These are phyloP conservation scores for Corapipo altera DNA, from an alignment of 2,113 vertebrate genomes.

Conservation along the genomic window DNA sequence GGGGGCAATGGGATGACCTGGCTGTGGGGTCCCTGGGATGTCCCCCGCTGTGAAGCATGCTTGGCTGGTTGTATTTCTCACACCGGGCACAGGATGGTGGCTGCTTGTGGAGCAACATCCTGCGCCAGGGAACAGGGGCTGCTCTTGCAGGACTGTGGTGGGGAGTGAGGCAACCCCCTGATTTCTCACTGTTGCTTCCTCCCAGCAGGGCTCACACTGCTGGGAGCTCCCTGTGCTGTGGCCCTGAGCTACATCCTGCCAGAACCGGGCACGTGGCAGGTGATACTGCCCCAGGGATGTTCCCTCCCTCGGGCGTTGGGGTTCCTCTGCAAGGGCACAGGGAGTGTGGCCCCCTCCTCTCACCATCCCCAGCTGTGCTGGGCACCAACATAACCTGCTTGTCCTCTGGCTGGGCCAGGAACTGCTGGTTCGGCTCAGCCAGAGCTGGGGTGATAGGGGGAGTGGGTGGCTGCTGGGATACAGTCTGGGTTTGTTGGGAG, in stretches of 20 bases:
- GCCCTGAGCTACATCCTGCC: background rate
- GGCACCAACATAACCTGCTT: background rate
- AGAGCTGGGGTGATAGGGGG: background rate
- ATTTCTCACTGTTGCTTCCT: background rate
- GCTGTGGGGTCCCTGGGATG: background rate
- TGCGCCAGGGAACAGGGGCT: background rate
- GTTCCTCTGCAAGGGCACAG: background rate
- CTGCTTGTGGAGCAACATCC: constrained; percentile 47
- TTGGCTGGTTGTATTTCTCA: background rate
- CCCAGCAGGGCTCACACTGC: rapidly evolving
- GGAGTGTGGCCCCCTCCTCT: background rate
- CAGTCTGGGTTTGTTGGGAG: background rate
- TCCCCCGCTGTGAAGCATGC: rapidly evolving
- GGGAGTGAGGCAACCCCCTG: background rate
- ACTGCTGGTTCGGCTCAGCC: background rate
- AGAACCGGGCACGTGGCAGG: background rate
- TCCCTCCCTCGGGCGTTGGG: background rate
- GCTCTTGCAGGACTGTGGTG: background rate
- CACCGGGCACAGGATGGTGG: rapidly evolving
- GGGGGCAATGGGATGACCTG: background rate
- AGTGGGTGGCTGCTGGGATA: background rate
- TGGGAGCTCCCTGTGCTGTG: rapidly evolving
- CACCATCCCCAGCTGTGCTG: background rate
- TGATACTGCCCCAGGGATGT: background rate
- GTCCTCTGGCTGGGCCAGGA: background rate